Conservation (phyloP, 2,888 invertebrate species). For the Osmoderma eremita region DNA sequence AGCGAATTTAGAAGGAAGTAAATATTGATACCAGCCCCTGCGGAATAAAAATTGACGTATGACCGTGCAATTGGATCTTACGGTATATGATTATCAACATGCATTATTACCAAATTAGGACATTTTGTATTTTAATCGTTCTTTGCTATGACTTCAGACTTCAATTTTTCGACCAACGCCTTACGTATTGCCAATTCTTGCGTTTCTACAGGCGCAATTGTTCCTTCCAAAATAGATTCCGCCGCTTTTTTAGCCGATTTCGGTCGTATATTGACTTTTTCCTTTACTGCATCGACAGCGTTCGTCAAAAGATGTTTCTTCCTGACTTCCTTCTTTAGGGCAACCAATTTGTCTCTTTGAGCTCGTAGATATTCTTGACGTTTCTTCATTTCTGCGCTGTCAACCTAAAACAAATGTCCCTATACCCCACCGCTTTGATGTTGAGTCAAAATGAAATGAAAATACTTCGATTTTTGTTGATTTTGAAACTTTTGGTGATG, state of each 20-base stretch:
- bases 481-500: slow-evolving; percentile 26
- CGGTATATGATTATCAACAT: too few relatives aligned
- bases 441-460: background rate
- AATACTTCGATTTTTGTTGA: slow-evolving; percentile 8
- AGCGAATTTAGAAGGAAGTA: too few relatives aligned
- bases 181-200: slow-evolving; percentile 81
- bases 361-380: slow-evolving; percentile 87
- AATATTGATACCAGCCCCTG: too few relatives aligned
- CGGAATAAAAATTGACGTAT: too few relatives aligned
- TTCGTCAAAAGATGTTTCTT: slow-evolving; percentile 80
- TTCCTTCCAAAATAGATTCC: slow-evolving; percentile 70
- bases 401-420: slow-evolving; percentile 58
- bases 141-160: slow-evolving; percentile 83
- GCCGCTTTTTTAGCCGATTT: slow-evolving; percentile 80
- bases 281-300: slow-evolving; percentile 62
- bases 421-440: background rate
- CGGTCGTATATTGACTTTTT: slow-evolving; percentile 65
- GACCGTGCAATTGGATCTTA: too few relatives aligned
- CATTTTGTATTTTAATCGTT: slow-evolving; percentile 42
- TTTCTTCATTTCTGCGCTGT: slow-evolving; percentile 74
- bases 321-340: slow-evolving; percentile 87
- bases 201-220: slow-evolving; percentile 63
- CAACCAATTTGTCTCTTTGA: slow-evolving; percentile 90
- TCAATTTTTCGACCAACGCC: slow-evolving; percentile 85
- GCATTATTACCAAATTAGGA: too few relatives aligned